Base-by-base conservation (phyloP, 2,113 vertebrate species). In the Myiopsitta monachus region DNA sequence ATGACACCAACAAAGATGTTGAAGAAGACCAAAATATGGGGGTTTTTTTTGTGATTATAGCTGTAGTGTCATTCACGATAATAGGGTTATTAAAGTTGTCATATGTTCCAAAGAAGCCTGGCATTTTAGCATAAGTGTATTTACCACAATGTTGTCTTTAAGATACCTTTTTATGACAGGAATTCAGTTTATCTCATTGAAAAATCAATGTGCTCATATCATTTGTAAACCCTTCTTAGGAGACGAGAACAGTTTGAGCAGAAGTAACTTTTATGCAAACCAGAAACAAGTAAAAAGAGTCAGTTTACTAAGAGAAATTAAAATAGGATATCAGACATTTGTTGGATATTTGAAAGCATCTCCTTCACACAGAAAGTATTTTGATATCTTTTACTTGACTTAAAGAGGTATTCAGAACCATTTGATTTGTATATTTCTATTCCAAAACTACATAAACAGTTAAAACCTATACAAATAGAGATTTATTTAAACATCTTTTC, bases 301-400 rank as follows among this genome's bases (percentile, higher is more conserved):
- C 89, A 95, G 93, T 97, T 97, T 96, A 88, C 87, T 86, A 95
- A 62, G 70, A 86, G 79, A 98, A 98, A 98, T 97, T 97, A 97
- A 97, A 97, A 97, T 91, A 85, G 81, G 94, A 96, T 95, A 21
- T 66, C 33, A 94, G 67, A 93, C 47, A 96, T 93, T 96, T 96
- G 87, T 92, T 95, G 87, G 84, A 96, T 97, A 97, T 97, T 97
- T 94, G 94, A 97, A 96, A 94, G 73, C 33, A 87, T 81, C 80
- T 86, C 54, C 95, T 95, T 67, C 87, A 95, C 63, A 86, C 73
- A 97, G 57, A 15, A 95, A 86, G 67, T 97, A 97, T 96, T 97
- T 94, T 89, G 39, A 46, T 57, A 47, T 81, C 74, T 96, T 97
- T 95, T 74, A 77, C 70, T 54, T 87, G 64, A 87, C 63, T 79